These are phyloP conservation scores for Scomber scombrus DNA, from an alignment of 2,113 vertebrate genomes.

Conservation along the genomic window DNA sequence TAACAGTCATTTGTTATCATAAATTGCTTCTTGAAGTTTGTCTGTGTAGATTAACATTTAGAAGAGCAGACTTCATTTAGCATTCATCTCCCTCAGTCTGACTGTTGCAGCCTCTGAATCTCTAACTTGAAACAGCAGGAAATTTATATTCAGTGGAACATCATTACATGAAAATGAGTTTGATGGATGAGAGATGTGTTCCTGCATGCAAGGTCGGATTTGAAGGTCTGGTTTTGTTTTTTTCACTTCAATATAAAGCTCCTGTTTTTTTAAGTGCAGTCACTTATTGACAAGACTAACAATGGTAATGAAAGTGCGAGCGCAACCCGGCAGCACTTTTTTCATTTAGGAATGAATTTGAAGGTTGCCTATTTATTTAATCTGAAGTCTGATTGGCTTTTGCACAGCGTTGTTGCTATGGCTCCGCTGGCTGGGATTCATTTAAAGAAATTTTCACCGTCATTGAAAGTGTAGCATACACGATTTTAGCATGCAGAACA, in stretches of 20 bases:
- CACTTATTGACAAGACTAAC: slow-evolving; percentile 58
- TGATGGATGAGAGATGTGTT: slow-evolving; percentile 55
- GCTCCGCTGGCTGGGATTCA: slow-evolving; percentile 51
- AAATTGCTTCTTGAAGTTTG: neutral
- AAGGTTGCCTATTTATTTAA: slow-evolving; percentile 62
- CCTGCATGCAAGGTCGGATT: slow-evolving; percentile 35
- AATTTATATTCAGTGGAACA: slow-evolving; percentile 62
- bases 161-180: slow-evolving; percentile 70
- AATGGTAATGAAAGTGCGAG: slow-evolving; percentile 53
- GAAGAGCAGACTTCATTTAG: neutral
- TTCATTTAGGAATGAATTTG: slow-evolving; percentile 52
- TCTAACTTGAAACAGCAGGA: slow-evolving; percentile 44
- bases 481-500: slow-evolving; percentile 19
- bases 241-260: slow-evolving; percentile 58
- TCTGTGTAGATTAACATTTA: neutral
- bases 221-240: slow-evolving; percentile 43
- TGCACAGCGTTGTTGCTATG: slow-evolving; percentile 68
- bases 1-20: neutral
- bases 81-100: slow-evolving; percentile 9
- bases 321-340: slow-evolving; percentile 41
- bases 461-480: slow-evolving; percentile 20
- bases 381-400: slow-evolving; percentile 53
- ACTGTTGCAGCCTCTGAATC: slow-evolving; percentile 37
- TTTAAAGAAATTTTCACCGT: slow-evolving; percentile 39
- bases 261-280: slow-evolving; percentile 52